phyloP scores from a whole-genome alignment of 2,888 invertebrate species.

The Auanema freiburgensis region DNA sequence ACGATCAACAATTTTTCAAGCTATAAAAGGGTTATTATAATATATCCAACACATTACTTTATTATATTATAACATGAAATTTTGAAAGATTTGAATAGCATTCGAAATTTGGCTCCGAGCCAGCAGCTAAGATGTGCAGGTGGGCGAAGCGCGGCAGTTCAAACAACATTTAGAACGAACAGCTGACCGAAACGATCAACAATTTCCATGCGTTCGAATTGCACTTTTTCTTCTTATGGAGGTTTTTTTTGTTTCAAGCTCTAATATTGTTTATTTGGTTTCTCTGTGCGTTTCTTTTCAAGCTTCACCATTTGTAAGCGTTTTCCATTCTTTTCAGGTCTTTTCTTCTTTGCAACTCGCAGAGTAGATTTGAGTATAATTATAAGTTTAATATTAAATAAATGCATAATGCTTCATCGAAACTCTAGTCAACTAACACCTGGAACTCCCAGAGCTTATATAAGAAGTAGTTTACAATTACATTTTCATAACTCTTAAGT shows the following conservation, averaged over 20 bases:
- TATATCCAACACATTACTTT: too few species aligned
- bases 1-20: too few species aligned
- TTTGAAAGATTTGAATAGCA: conserved; percentile 1
- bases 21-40: too few species aligned
- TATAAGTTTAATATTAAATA: too few species aligned
- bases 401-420: too few species aligned
- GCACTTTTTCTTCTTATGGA: background rate
- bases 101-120: background rate
- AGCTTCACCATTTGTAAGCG: background rate
- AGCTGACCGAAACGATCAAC: conserved; percentile 19
- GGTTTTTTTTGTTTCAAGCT: background rate
- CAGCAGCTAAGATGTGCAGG: conserved; percentile 25
- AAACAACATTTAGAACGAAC: conserved; percentile 12
- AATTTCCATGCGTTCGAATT: conserved; percentile 1
- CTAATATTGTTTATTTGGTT: background rate
- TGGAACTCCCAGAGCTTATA: too few species aligned
- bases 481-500: too few species aligned
- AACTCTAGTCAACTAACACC: too few species aligned
- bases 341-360: background rate
- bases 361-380: too few species aligned
- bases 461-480: too few species aligned
- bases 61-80: too few species aligned
- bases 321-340: background rate
- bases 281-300: background rate
- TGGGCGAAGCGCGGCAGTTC: conserved; percentile 22